These are phyloP conservation scores for Brienomyrus brachyistius DNA, from an alignment of 2,113 vertebrate genomes.

Conservation along the genomic window DNA sequence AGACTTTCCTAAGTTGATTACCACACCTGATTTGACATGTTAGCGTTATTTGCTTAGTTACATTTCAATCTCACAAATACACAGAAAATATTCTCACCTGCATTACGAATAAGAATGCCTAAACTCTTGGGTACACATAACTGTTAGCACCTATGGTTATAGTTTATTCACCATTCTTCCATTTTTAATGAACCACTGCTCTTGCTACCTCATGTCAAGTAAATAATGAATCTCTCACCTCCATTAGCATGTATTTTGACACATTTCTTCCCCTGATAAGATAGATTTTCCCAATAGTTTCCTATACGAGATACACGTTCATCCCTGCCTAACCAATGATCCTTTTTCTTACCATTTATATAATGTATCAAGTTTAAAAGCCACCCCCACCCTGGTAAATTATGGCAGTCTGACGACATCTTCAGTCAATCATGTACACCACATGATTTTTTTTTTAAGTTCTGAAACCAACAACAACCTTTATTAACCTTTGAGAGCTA, in stretches of 20 bases:
- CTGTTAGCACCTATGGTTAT: neutral
- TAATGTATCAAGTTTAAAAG: neutral
- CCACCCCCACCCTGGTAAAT: neutral
- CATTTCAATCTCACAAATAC: neutral
- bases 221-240: neutral
- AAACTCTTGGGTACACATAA: neutral
- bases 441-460: neutral
- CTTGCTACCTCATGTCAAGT: neutral
- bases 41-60: neutral
- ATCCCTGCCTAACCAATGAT: neutral
- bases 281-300: neutral
- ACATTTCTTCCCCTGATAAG: neutral
- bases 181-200: neutral
- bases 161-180: neutral
- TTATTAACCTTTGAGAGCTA: neutral
- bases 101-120: neutral
- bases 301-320: neutral
- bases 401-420: neutral
- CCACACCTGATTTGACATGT: neutral
- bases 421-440: neutral
- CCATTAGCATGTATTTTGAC: neutral
- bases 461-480: neutral
- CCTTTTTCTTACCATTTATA: neutral
- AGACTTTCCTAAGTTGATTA: neutral
- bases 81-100: neutral